These are phyloP conservation scores for Pyrgilauda ruficollis DNA, from an alignment of 2,113 vertebrate genomes.

Conservation along the genomic window DNA sequence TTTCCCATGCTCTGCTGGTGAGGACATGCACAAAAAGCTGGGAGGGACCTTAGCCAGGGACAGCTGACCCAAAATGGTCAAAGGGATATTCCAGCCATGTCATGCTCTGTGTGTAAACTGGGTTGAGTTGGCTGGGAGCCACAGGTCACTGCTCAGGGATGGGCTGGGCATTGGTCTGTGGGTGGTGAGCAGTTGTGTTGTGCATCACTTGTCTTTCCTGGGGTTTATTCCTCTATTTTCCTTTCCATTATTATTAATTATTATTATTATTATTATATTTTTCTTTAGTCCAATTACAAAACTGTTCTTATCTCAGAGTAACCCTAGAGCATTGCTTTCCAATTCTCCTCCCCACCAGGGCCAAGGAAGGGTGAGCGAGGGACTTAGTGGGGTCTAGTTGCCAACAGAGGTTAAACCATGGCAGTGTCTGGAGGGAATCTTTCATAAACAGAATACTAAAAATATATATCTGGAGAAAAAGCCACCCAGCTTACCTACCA, in stretches of 20 bases:
- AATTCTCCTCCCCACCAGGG: neutral
- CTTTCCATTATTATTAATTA: neutral
- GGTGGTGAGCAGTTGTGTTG: neutral
- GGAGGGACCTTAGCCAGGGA: neutral
- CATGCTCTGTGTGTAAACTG: neutral
- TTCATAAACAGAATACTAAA: neutral
- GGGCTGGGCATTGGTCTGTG: too few relatives aligned
- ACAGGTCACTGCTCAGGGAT: neutral
- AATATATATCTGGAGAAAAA: neutral
- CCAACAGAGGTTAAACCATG: neutral
- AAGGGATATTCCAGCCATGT: neutral
- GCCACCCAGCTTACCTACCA: neutral
- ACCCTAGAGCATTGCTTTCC: neutral
- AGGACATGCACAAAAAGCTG: neutral
- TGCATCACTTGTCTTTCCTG: neutral
- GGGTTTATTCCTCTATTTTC: neutral
- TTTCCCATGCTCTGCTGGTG: neutral
- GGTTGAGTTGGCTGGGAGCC: neutral
- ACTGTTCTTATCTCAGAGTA: neutral
- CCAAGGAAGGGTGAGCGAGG: rapidly evolving
- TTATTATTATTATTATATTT: neutral
- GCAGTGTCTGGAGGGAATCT: neutral
- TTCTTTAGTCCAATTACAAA: neutral
- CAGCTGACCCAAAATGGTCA: neutral
- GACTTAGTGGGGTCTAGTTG: neutral